Evolutionary conservation across 2,888 invertebrate genomes (phyloP).

Genomic region (Leptothorax acervorum): DNA sequence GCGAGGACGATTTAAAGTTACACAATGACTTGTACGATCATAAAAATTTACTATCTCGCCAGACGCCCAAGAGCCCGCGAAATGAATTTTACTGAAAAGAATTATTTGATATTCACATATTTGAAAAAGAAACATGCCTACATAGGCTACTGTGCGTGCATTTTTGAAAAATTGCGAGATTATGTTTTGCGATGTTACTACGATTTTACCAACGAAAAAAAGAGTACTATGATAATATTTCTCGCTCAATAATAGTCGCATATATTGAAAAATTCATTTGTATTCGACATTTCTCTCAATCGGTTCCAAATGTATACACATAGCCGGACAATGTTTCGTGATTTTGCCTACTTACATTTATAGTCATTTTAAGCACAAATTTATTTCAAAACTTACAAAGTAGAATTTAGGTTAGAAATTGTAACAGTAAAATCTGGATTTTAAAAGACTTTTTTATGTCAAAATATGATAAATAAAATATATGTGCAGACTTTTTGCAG

Average conservation of each 20-base stretch:
- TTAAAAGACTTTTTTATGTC: background rate
- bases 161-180: background rate
- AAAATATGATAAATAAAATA: background rate
- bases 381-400: background rate
- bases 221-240: constrained; percentile 15
- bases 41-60: constrained; percentile 56
- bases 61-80: constrained; percentile 24
- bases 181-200: background rate
- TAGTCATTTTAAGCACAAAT: background rate
- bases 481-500: background rate
- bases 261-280: constrained; percentile 78
- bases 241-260: constrained; percentile 41
- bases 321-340: background rate
- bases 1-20: constrained; percentile 19
- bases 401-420: background rate
- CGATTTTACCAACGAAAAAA: constrained; percentile 6
- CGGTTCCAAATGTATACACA: background rate
- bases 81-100: constrained; percentile 61
- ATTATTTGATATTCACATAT: constrained; percentile 65
- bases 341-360: background rate
- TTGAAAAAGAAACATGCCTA: constrained; percentile 42
- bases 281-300: constrained; percentile 63
- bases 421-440: background rate
- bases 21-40: background rate
- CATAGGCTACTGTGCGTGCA: background rate